Percentiles rank a stretch among this genome's conserved stretches.
Evolutionary conservation across 2,113 vertebrate species (phyloP).

Genomic region (Oncorhynchus mykiss): DNA sequence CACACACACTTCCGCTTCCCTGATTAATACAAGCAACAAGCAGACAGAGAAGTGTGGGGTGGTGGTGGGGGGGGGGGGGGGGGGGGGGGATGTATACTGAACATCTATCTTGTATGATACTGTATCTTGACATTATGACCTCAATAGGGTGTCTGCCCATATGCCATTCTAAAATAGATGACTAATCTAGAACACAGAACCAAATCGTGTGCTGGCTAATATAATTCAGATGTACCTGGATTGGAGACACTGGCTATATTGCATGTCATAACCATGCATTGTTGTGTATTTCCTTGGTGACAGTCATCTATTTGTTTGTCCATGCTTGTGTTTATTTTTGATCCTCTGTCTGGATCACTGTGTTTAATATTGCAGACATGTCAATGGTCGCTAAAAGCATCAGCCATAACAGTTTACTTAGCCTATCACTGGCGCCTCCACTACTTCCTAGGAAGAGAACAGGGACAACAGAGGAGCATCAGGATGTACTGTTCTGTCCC

Average conservation of each 20-base stretch:
- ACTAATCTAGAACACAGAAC: too few species aligned
- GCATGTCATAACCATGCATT: neutral
- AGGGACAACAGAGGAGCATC: constrained; percentile 54
- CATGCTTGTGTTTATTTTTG: constrained; percentile 2
- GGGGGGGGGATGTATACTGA: neutral
- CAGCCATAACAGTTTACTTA: constrained; percentile 59
- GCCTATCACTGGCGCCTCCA: constrained; percentile 37
- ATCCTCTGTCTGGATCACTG: neutral
- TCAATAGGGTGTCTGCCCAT: neutral
- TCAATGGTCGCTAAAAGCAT: constrained; percentile 24
- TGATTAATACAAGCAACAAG: constrained; percentile 28
- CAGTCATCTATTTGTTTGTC: constrained; percentile 14
- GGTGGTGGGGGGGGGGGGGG: too few species aligned
- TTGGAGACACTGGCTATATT: neutral
- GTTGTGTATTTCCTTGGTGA: neutral
- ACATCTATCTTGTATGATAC: neutral
- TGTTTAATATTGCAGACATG: constrained; percentile 3
- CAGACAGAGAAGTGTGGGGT: neutral
- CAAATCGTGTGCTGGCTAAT: too few species aligned
- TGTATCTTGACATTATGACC: neutral
- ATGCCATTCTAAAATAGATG: too few species aligned
- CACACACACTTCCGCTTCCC: neutral
- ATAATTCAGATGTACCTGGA: neutral
- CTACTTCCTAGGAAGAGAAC: constrained; percentile 38
- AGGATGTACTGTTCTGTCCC: constrained; percentile 36